Conservation (phyloP, 2,797 vertebrate genomes). For the Acipenser transmontanus region DNA sequence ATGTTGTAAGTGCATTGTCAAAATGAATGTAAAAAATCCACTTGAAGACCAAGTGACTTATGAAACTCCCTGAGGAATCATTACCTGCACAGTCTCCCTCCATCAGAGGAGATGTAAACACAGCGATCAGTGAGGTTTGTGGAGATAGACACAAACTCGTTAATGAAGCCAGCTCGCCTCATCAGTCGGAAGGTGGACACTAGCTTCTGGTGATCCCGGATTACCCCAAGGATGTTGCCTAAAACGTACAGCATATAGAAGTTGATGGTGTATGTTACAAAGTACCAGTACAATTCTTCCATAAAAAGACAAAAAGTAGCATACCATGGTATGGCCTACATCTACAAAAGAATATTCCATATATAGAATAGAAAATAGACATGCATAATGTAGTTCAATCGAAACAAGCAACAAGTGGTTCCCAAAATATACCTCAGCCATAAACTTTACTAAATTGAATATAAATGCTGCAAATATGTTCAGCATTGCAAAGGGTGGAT, state of each 20-base stretch:
- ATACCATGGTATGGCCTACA: too few relatives aligned
- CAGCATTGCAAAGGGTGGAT: too few relatives aligned
- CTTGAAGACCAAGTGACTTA: background rate
- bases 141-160: slow-evolving; percentile 96
- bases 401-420: too few relatives aligned
- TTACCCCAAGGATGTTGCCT: slow-evolving; percentile 96
- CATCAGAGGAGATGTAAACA: slow-evolving; percentile 95
- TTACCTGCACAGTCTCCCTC: slow-evolving; percentile 91
- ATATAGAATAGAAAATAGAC: too few relatives aligned
- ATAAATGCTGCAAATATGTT: too few relatives aligned
- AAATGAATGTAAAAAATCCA: background rate
- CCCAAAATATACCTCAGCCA: too few relatives aligned
- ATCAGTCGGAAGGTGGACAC: slow-evolving; percentile 91
- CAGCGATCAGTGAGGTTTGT: slow-evolving; percentile 92
- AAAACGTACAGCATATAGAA: background rate
- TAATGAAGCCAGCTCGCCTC: slow-evolving; percentile 92
- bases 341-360: too few relatives aligned
- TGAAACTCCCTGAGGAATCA: background rate
- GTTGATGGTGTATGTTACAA: too few relatives aligned
- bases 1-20: background rate
- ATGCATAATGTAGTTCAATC: too few relatives aligned
- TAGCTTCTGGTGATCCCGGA: slow-evolving; percentile 84
- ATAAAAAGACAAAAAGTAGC: too few relatives aligned
- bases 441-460: too few relatives aligned
- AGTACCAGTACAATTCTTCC: too few relatives aligned